These are phyloP conservation scores for Noctua janthe DNA, from an alignment of 2,888 invertebrate genomes.

Conservation along the genomic window DNA sequence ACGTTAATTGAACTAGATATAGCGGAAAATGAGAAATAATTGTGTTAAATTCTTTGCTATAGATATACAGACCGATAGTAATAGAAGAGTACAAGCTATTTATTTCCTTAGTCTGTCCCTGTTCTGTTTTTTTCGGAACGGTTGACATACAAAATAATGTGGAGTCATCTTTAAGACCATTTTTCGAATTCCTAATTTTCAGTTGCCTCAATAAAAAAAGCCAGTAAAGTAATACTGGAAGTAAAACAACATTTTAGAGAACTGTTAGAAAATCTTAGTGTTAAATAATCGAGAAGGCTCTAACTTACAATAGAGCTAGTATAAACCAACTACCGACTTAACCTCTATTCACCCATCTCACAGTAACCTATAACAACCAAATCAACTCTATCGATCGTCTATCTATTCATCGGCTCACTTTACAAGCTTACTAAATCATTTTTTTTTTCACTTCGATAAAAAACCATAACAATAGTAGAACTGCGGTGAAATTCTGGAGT, in stretches of 20 bases:
- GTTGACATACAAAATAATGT: slow-evolving; percentile 21
- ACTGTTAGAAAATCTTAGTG: background rate
- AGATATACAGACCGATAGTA: slow-evolving; percentile 27
- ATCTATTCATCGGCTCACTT: slow-evolving; percentile 60
- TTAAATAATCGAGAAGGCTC: background rate
- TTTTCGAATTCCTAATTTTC: background rate
- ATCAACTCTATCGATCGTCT: slow-evolving; percentile 50
- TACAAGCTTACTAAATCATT: slow-evolving; percentile 61
- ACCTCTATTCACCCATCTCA: slow-evolving; percentile 30
- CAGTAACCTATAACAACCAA: slow-evolving; percentile 46
- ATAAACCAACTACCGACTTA: slow-evolving; percentile 42
- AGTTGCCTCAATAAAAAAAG: background rate
- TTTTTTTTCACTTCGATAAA: slow-evolving; percentile 53
- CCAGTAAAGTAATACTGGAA: background rate
- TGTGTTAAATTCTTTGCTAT: slow-evolving; percentile 46
- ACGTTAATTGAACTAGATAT: slow-evolving; percentile 62
- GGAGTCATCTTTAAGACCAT: background rate
- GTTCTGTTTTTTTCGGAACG: slow-evolving; percentile 12
- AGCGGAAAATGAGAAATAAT: slow-evolving; percentile 59
- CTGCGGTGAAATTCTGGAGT: slow-evolving; percentile 62
- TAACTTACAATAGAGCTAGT: slow-evolving; percentile 8
- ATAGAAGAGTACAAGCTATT: slow-evolving; percentile 16
- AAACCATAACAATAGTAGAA: slow-evolving; percentile 61
- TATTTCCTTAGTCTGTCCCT: slow-evolving; percentile 27
- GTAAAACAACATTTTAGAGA: background rate